Conservation (phyloP, 2,888 invertebrate species). For the Sinopyrophorus schimmeli region DNA sequence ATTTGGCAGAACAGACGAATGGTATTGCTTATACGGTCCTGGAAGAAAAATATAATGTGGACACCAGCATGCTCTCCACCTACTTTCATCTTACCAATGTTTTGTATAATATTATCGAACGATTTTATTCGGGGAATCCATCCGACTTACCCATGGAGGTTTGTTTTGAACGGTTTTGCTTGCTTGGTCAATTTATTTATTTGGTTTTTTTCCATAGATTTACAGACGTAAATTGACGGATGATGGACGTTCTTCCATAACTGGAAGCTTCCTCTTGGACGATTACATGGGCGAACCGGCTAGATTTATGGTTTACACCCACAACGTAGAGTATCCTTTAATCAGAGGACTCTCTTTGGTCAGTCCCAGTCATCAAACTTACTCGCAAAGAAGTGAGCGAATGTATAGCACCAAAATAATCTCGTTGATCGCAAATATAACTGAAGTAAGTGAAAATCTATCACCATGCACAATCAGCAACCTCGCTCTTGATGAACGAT, state of each 20-base stretch:
- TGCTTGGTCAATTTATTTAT: neutral
- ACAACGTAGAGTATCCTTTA: conserved; percentile 58
- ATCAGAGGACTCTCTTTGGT: conserved; percentile 57
- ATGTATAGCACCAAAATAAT: conserved; percentile 58
- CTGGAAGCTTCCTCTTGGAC: conserved; percentile 61
- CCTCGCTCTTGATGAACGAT: too few relatives aligned
- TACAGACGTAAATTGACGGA: conserved; percentile 58
- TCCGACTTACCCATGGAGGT: conserved; percentile 57
- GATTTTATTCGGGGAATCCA: conserved; percentile 56
- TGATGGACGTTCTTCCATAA: conserved; percentile 57
- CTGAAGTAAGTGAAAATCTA: conserved; percentile 58
- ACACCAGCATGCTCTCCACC: conserved; percentile 57
- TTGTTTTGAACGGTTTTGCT: conserved; percentile 25
- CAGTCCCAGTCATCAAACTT: conserved; percentile 58
- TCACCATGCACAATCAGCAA: too few relatives aligned
- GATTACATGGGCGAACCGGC: conserved; percentile 59
- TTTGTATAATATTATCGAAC: conserved; percentile 55
- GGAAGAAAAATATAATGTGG: conserved; percentile 60
- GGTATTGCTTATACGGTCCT: conserved; percentile 58
- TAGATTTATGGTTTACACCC: conserved; percentile 59
- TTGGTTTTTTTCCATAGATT: conserved; percentile 48
- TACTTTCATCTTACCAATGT: conserved; percentile 60
- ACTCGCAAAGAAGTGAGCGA: conserved; percentile 56
- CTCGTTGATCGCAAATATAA: conserved; percentile 57
- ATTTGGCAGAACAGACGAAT: conserved; percentile 54